These are phyloP conservation scores for Platerodrilus igneus DNA, from an alignment of 2,888 invertebrate genomes.

Conservation along the genomic window DNA sequence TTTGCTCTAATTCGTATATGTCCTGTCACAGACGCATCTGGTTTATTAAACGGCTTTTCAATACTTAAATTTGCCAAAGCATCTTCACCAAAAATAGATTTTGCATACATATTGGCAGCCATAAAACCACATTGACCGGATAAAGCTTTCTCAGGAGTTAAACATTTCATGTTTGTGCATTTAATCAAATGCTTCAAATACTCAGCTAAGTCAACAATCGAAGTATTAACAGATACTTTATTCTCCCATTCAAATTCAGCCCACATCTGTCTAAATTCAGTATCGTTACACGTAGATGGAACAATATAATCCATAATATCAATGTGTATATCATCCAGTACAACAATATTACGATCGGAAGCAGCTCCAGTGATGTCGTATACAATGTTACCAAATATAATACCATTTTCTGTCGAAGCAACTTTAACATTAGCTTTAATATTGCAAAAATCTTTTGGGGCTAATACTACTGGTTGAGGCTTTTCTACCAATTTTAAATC, in stretches of 20 bases:
- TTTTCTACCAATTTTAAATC: conserved; percentile 98
- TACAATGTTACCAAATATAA: conserved; percentile 98
- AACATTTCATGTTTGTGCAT: conserved; percentile 98
- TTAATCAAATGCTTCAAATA: conserved; percentile 88
- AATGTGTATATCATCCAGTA: conserved; percentile 98
- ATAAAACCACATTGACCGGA: conserved; percentile 98
- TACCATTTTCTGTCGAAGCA: conserved; percentile 99
- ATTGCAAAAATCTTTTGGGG: conserved; percentile 95
- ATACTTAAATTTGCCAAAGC: conserved; percentile 98
- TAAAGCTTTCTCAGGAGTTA: conserved; percentile 95
- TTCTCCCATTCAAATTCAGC: conserved; percentile 99
- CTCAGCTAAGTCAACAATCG: conserved; percentile 84
- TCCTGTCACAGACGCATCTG: conserved; percentile 85
- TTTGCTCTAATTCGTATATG: conserved; percentile 98
- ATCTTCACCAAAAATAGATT: conserved; percentile 97
- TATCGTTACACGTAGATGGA: conserved; percentile 89
- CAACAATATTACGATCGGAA: conserved; percentile 94
- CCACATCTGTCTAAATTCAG: conserved; percentile 99
- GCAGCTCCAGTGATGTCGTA: conserved; percentile 93
- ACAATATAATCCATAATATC: conserved; percentile 99
- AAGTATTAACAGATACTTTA: conserved; percentile 75
- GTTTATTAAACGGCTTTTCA: conserved; percentile 87
- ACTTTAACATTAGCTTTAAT: conserved; percentile 98
- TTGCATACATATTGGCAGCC: conserved; percentile 99
- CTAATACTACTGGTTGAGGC: conserved; percentile 91